Conservation (phyloP, 2,797 vertebrate species). For the Hypotaenidia okinawae region DNA sequence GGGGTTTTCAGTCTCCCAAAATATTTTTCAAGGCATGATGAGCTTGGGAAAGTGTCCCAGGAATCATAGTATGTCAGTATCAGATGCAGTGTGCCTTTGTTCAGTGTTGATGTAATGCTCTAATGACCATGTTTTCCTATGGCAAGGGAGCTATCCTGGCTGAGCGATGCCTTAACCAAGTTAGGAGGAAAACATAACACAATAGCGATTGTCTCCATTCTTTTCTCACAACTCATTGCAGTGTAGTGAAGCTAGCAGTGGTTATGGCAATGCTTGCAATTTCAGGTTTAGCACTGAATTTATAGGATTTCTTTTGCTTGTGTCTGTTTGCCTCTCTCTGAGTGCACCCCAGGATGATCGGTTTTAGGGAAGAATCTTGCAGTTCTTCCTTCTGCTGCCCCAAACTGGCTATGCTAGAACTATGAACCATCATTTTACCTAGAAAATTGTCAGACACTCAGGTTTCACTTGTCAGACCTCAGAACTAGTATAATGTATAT, state of each 20-base stretch:
- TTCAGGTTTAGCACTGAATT: not conserved
- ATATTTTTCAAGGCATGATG: not conserved
- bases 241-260: not conserved
- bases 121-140: fast-evolving
- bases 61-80: not conserved
- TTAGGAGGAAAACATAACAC: not conserved
- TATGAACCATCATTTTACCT: not conserved
- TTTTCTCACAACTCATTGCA: not conserved
- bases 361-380: not conserved
- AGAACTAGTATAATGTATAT: not conserved
- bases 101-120: not conserved
- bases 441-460: fast-evolving
- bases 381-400: not conserved
- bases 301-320: not conserved
- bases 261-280: not conserved
- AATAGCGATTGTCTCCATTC: not conserved
- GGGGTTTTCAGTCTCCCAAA: not conserved
- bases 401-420: not conserved
- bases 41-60: not conserved
- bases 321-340: not conserved
- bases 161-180: not conserved
- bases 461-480: not conserved
- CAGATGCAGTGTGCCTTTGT: not conserved
- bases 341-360: no score
- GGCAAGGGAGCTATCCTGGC: not conserved